phyloP scores from a whole-genome alignment of 2,888 invertebrate genomes.

The Aphrophora alni region DNA sequence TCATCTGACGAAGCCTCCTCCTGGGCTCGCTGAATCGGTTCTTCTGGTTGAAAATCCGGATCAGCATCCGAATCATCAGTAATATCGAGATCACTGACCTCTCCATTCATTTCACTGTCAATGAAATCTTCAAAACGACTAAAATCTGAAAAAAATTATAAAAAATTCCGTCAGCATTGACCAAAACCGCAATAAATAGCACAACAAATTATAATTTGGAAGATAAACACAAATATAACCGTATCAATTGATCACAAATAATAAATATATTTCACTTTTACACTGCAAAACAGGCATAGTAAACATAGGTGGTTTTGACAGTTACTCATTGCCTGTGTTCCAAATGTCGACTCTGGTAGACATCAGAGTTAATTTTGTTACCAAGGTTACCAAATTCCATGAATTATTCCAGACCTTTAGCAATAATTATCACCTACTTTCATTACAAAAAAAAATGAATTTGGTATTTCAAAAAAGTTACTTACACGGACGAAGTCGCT shows the following conservation, averaged over 20 bases:
- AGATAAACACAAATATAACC: too few species aligned
- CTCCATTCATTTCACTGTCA: not conserved
- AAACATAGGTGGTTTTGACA: not conserved
- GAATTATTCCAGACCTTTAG: not conserved
- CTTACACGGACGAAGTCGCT: not conserved
- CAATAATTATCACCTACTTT: not conserved
- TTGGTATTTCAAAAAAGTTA: not conserved
- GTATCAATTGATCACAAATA: too few species aligned
- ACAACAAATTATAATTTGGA: too few species aligned
- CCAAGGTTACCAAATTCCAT: not conserved
- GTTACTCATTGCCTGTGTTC: not conserved
- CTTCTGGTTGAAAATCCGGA: conserved; percentile 3
- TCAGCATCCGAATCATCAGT: conserved; percentile 21
- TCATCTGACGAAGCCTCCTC: not conserved
- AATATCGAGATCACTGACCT: not conserved
- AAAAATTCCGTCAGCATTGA: not conserved
- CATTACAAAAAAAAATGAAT: not conserved
- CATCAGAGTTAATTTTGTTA: not conserved
- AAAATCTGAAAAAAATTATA: conserved; percentile 13
- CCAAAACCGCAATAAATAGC: too few species aligned
- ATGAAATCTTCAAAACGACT: conserved; percentile 2
- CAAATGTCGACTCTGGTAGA: conserved; percentile 11
- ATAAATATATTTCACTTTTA: too few species aligned
- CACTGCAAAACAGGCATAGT: not conserved
- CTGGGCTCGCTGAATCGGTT: not conserved